phyloP scores from a whole-genome alignment of 2,797 vertebrate genomes.

The Peromyscus nudipes region DNA sequence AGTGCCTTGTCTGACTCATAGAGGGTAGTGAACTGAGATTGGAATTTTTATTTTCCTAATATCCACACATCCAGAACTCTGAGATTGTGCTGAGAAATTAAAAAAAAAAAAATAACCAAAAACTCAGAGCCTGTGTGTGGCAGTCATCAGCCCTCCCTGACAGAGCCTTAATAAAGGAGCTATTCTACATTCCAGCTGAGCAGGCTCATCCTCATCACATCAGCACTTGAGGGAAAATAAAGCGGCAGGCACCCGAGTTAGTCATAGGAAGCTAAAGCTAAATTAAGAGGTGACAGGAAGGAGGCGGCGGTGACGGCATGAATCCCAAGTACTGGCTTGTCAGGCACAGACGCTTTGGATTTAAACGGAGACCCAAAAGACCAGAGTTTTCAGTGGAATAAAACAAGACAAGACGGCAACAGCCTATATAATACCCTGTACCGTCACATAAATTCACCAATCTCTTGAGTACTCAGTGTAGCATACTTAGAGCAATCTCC shows the following conservation, averaged over 20 bases:
- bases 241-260: slow-evolving; percentile 40
- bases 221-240: slow-evolving; percentile 37
- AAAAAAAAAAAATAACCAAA: not conserved
- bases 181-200: slow-evolving; percentile 5
- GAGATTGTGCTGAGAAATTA: slow-evolving; percentile 46
- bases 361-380: slow-evolving; percentile 29
- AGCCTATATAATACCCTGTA: not conserved
- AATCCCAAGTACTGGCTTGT: slow-evolving; percentile 57
- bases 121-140: not conserved
- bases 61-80: not conserved
- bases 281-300: slow-evolving; percentile 59
- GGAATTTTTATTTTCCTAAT: slow-evolving; percentile 28
- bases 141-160: not conserved
- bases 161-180: slow-evolving; percentile 30
- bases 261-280: slow-evolving; percentile 57
- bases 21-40: not conserved
- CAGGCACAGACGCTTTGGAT: slow-evolving; percentile 24
- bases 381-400: not conserved
- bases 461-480: not conserved
- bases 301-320: not conserved
- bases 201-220: not conserved
- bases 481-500: not conserved
- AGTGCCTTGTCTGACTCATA: slow-evolving; percentile 28
- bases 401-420: not conserved
- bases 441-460: not conserved